Evolutionary conservation across 2,888 invertebrate species (phyloP).

Genomic region (Eledone cirrhosa): DNA sequence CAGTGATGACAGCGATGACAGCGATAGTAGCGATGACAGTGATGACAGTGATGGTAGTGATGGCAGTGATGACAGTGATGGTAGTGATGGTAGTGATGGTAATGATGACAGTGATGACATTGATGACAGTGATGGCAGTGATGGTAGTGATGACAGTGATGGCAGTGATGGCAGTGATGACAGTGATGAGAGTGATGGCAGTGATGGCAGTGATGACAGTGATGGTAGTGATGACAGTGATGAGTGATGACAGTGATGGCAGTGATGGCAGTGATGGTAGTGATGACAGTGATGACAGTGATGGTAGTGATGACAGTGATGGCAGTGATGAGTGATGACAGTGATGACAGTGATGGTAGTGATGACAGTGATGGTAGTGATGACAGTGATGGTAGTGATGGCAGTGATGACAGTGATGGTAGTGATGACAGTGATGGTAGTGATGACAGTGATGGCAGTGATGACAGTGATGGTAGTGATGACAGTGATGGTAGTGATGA

Average conservation of each 20-base stretch:
- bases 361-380: conserved; percentile 30
- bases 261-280: neutral
- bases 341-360: conserved; percentile 16
- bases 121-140: neutral
- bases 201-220: conserved; percentile 3
- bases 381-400: conserved; percentile 30
- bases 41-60: conserved; percentile 8
- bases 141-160: neutral
- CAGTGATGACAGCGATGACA: neutral
- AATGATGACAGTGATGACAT: neutral
- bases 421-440: conserved; percentile 25
- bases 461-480: conserved; percentile 13
- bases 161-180: neutral
- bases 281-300: conserved; percentile 1
- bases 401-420: conserved; percentile 26
- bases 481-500: neutral
- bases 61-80: neutral
- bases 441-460: conserved; percentile 12
- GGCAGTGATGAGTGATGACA: too few species aligned
- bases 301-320: neutral
- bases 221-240: conserved; percentile 16
- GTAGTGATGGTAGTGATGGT: conserved; percentile 22
- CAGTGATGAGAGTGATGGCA: too few species aligned
- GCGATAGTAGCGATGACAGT: neutral
- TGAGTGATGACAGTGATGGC: too few species aligned